A percentile compares a stretch with the other conserved stretches of the same genome.
phyloP scores from a whole-genome alignment of 1,140 invertebrate genomes.

The Lasioglossum albipes region DNA sequence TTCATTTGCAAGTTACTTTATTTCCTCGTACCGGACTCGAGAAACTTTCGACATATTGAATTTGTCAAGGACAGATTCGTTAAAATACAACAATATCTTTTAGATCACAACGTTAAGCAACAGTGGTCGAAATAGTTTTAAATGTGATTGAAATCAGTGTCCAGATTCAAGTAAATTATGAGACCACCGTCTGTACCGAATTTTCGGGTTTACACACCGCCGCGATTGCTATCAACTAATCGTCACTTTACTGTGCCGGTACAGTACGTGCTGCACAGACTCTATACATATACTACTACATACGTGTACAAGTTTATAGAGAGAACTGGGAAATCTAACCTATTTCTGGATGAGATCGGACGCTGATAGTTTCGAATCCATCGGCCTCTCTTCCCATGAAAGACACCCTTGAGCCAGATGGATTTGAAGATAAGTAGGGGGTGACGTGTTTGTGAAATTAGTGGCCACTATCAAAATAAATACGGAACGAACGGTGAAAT shows the following conservation, averaged over 20 bases:
- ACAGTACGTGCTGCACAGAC: not conserved
- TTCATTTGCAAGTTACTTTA: too few relatives aligned
- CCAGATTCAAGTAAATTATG: too few relatives aligned
- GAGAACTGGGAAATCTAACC: slow-evolving; percentile 1
- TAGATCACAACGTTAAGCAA: too few relatives aligned
- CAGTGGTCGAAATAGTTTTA: too few relatives aligned
- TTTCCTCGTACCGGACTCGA: too few relatives aligned
- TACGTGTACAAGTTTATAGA: slow-evolving; percentile 2
- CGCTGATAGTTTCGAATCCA: not conserved
- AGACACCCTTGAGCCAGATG: not conserved
- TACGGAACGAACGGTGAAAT: not conserved
- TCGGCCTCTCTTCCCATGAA: not conserved
- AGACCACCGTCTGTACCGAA: not conserved
- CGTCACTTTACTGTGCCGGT: not conserved
- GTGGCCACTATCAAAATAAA: not conserved
- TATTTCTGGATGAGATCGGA: not conserved
- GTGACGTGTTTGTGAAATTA: not conserved
- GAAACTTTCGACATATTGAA: too few relatives aligned
- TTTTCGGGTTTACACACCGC: not conserved
- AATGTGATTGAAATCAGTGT: too few relatives aligned
- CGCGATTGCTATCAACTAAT: not conserved
- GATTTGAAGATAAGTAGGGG: not conserved
- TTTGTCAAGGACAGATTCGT: too few relatives aligned
- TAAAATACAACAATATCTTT: too few relatives aligned
- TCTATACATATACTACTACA: not conserved